These are phyloP conservation scores for Mylabris sibirica DNA, from an alignment of 2,888 invertebrate species.

Conservation along the genomic window DNA sequence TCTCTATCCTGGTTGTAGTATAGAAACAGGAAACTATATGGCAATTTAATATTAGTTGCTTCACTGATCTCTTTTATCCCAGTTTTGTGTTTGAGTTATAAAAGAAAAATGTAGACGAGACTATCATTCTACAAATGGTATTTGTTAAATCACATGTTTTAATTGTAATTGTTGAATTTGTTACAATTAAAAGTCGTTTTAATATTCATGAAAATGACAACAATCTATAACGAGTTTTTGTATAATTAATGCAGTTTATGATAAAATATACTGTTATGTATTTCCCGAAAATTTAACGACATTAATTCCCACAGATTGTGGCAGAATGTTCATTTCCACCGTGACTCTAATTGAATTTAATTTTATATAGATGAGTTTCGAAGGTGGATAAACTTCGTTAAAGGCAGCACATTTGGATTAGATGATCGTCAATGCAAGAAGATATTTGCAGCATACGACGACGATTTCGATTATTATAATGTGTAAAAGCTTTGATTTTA, in stretches of 20 bases:
- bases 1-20: neutral
- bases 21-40: slow-evolving; percentile 1
- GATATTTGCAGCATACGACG: neutral
- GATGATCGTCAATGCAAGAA: neutral
- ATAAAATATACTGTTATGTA: neutral
- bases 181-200: neutral
- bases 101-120: neutral
- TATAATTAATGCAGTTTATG: neutral
- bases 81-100: neutral
- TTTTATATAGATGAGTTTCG: slow-evolving; percentile 41
- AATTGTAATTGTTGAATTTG: neutral
- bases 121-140: no score
- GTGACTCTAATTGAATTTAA: slow-evolving; percentile 46
- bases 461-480: neutral
- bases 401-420: slow-evolving; percentile 21
- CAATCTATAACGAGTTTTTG: neutral
- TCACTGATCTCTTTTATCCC: neutral
- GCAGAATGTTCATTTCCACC: slow-evolving; percentile 21
- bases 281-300: slow-evolving; percentile 16
- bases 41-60: neutral
- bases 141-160: neutral
- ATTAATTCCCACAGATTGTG: slow-evolving; percentile 22
- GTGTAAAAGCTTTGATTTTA: neutral
- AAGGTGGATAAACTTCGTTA: slow-evolving; percentile 38
- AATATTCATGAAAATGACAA: slow-evolving; percentile 17